Evolutionary conservation across 2,888 invertebrate species (phyloP).

Genomic region (Synanthedon myopaeformis): DNA sequence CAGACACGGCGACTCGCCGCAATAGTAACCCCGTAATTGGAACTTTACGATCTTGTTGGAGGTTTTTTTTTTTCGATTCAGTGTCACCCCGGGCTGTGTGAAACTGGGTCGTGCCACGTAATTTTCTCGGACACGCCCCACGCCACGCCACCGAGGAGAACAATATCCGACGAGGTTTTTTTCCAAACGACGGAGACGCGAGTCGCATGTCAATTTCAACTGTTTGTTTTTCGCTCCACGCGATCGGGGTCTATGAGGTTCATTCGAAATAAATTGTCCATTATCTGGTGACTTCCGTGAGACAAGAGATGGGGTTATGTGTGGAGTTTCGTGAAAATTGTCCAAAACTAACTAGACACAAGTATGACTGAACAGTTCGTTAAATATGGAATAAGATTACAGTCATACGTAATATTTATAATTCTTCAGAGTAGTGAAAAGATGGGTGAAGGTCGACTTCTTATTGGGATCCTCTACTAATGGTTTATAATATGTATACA

Average conservation of each 20-base stretch:
- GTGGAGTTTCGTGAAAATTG: too few species aligned
- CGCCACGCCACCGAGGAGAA: conserved; percentile 36
- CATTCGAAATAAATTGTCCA: conserved; percentile 38
- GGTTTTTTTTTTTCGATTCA: conserved; percentile 44
- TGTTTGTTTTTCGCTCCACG: conserved; percentile 46
- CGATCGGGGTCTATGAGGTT: conserved; percentile 31
- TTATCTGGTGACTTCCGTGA: conserved; percentile 23
- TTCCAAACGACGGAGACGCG: conserved; percentile 48
- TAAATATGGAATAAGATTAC: too few species aligned
- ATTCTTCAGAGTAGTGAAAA: too few species aligned
- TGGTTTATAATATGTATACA: too few species aligned
- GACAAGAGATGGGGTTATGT: conserved; percentile 7
- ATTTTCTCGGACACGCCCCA: conserved; percentile 50
- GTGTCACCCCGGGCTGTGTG: conserved; percentile 33
- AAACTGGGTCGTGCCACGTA: conserved; percentile 55
- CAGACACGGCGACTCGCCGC: conserved; percentile 33
- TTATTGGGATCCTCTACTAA: too few species aligned
- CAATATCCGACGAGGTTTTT: conserved; percentile 53
- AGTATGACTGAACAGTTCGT: too few species aligned
- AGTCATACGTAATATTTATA: too few species aligned
- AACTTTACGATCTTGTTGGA: conserved; percentile 54
- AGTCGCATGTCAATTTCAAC: conserved; percentile 50
- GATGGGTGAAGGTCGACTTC: neutral
- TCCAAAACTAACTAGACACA: neutral
- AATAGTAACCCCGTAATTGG: conserved; percentile 46